Base-by-base conservation (phyloP, 2,888 invertebrate species). In the Cylloceria caligata region DNA sequence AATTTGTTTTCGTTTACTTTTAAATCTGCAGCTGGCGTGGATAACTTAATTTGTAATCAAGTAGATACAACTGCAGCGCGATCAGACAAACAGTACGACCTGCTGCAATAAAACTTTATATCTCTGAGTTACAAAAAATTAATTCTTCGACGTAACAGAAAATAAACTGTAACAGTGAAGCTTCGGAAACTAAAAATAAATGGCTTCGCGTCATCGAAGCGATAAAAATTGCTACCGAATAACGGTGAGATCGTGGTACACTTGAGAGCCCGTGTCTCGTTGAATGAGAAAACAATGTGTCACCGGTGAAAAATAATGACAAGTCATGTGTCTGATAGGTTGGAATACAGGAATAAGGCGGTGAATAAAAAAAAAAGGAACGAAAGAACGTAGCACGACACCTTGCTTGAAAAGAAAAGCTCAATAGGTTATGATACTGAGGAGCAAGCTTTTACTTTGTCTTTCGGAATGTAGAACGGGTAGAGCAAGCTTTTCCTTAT, bases 181-280 rank as follows among this genome's bases (percentile, higher is more conserved):
- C 16, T 7, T 5, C 21, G 7, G 21, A 49, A 7, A 39, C 11
- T 6, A 39, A 6, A 21, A 49, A 49, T 21, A 6, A 49, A 19
- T 6, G 11, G 9, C 47, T 47, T 47, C 16, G 47, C 34, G 24
- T 36, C 49, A 34, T 68, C 19, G 19, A 49, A 49, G 47, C 67
- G 67, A 52, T 34, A 49, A 69, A 69, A 52, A 27, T 69, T 69
- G 27, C 55, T 52, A 34, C 21, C 69, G 6, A 39, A n/a, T 24
- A 39, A 6, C 24, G 39, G 4, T n/a, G 21, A 9, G 52, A 24
- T 36, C 36, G 36, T 52, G 27, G 19, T n/a, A 36, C 55, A 55
- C 52, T 24, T 24, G 69, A 34, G 55, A 42, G 57, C 42, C 39
- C 55, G 30, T 71, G 24, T 71, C 49, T 5, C 34, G 67, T 34